Conservation (phyloP, 2,888 invertebrate species). For the Athetis lepigone region DNA sequence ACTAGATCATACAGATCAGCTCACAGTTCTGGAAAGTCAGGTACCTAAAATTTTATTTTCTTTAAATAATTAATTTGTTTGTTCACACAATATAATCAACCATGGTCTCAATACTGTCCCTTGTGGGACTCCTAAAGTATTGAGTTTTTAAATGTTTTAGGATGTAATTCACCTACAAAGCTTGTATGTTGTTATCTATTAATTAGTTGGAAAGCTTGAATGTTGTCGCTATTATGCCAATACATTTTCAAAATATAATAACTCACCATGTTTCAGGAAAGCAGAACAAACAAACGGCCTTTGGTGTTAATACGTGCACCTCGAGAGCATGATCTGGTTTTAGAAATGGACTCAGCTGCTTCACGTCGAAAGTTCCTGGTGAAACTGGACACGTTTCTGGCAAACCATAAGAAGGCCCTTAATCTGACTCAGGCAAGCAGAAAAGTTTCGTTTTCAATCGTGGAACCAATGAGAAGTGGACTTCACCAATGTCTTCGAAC, state of each 20-base stretch:
- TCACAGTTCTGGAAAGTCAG: conserved; percentile 97
- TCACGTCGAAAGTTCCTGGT: conserved; percentile 96
- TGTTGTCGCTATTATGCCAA: too few species aligned
- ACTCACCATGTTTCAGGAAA: conserved; percentile 82
- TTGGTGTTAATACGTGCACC: conserved; percentile 95
- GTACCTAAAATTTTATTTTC: conserved; percentile 81
- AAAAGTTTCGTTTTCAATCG: too few species aligned
- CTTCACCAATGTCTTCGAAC: neutral
- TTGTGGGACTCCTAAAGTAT: neutral
- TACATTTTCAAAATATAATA: neutral
- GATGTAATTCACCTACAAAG: too few species aligned
- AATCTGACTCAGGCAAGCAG: conserved; percentile 92
- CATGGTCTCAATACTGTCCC: neutral
- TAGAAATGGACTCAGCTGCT: conserved; percentile 96
- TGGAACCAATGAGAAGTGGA: neutral
- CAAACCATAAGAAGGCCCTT: conserved; percentile 95
- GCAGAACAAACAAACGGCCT: conserved; percentile 94
- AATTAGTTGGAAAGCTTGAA: too few species aligned
- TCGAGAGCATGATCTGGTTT: conserved; percentile 97
- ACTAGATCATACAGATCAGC: conserved; percentile 93
- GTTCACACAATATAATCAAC: neutral
- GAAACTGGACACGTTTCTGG: conserved; percentile 96
- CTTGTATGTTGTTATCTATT: too few species aligned
- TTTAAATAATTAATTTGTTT: neutral
- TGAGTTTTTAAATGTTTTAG: too few species aligned